Conservation (phyloP, 1,140 invertebrate genomes). For the Drosophila albomicans region DNA sequence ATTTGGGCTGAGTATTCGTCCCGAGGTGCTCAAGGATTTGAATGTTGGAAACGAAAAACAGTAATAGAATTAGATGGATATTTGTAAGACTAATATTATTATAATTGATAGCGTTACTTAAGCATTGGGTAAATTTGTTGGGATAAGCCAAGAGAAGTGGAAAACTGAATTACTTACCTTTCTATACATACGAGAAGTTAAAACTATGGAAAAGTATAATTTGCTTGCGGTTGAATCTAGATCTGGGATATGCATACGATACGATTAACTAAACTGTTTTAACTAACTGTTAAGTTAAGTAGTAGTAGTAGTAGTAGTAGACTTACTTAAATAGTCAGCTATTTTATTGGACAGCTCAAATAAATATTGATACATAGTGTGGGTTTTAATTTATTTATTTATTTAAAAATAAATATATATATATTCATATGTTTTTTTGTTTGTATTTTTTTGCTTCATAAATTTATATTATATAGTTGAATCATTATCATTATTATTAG, state of each 20-base stretch:
- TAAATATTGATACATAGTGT: slow-evolving; percentile 73
- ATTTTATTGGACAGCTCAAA: slow-evolving; percentile 44
- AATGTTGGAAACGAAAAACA: slow-evolving; percentile 57
- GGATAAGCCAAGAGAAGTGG: not conserved
- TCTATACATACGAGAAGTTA: not conserved
- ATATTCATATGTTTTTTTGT: slow-evolving; percentile 33
- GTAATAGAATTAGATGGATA: slow-evolving; percentile 50
- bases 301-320: slow-evolving; percentile 28
- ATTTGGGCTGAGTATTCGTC: not conserved
- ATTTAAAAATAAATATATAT: slow-evolving; percentile 74
- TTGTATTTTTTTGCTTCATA: slow-evolving; percentile 30
- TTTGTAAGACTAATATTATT: not conserved
- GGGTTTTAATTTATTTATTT: slow-evolving; percentile 68
- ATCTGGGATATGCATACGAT: slow-evolving; percentile 13
- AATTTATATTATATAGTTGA: slow-evolving; percentile 28
- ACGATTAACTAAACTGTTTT: slow-evolving; percentile 19
- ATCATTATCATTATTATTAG: slow-evolving; percentile 17
- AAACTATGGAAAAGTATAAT: not conserved
- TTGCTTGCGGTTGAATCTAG: slow-evolving; percentile 8
- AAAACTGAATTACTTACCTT: not conserved
- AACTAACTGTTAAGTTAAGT: slow-evolving; percentile 18
- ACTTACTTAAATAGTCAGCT: slow-evolving; percentile 47
- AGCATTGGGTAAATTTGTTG: slow-evolving; percentile 15
- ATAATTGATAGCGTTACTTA: slow-evolving; percentile 46
- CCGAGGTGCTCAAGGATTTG: slow-evolving; percentile 13